A percentile compares a stretch with the other conserved stretches of the same genome.
Evolutionary conservation across 2,888 invertebrate species (phyloP).

Genomic region (Baronia brevicornis): DNA sequence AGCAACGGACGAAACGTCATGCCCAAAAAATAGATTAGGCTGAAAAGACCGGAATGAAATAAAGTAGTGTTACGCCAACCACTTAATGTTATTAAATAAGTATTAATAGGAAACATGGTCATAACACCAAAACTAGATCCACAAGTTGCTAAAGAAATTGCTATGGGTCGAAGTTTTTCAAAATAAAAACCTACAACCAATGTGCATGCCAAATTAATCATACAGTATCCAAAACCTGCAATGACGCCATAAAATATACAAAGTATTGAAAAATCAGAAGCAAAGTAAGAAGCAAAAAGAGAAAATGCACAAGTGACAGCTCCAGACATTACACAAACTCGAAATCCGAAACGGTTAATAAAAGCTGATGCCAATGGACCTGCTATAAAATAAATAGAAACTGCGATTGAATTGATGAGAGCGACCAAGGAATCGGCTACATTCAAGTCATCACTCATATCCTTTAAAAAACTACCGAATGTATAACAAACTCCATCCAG

Average conservation of each 20-base stretch:
- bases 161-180: constrained; percentile 51
- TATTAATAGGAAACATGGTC: constrained; percentile 48
- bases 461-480: constrained; percentile 50
- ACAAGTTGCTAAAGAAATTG: constrained; percentile 44
- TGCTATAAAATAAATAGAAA: constrained; percentile 49
- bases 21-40: constrained; percentile 43
- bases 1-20: constrained; percentile 56
- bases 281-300: constrained; percentile 47
- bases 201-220: constrained; percentile 47
- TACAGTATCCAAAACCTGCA: constrained; percentile 51
- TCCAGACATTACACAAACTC: constrained; percentile 54
- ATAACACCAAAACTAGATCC: constrained; percentile 60
- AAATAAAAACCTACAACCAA: constrained; percentile 66
- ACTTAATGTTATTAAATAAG: constrained; percentile 38
- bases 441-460: constrained; percentile 43
- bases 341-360: constrained; percentile 63
- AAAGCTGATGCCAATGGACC: constrained; percentile 56
- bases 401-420: constrained; percentile 51
- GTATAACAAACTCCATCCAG: constrained; percentile 54
- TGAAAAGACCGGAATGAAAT: constrained; percentile 53
- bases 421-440: constrained; percentile 39
- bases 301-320: constrained; percentile 44
- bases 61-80: constrained; percentile 55
- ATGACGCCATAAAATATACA: constrained; percentile 48
- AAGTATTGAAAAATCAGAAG: constrained; percentile 33